Percentiles rank a stretch among this genome's conserved stretches.
Conservation (phyloP, 1,140 invertebrate species). For the Drosophila littoralis region DNA sequence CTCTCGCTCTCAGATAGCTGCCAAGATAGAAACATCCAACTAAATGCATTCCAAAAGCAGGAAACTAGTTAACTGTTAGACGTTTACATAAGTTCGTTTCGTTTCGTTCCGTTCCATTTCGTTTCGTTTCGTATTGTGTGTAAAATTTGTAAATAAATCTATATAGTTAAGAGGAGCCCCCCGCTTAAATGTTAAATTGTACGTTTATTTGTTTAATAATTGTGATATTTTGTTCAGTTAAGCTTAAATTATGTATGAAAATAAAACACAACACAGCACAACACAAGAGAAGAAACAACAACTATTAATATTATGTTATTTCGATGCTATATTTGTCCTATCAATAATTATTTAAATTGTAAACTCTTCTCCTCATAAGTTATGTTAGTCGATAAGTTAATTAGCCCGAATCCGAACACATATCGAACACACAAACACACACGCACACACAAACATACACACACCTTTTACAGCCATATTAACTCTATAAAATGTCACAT, state of each 20-base stretch:
- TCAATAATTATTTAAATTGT: constrained; percentile 28
- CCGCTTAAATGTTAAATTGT: constrained; percentile 56
- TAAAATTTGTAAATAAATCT: constrained; percentile 58
- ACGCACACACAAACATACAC: constrained; percentile 13
- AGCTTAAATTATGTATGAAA: constrained; percentile 69
- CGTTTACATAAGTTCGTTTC: constrained; percentile 28
- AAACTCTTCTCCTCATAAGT: constrained; percentile 73
- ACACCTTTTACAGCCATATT: constrained; percentile 67
- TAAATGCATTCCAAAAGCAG: constrained; percentile 78
- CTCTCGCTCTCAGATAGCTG: constrained; percentile 10
- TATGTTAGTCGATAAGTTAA: constrained; percentile 64
- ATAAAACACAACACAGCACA: neutral
- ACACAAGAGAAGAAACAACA: constrained; percentile 8
- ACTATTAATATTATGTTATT: constrained; percentile 46
- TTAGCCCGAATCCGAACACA: constrained; percentile 40
- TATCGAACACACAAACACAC: constrained; percentile 8
- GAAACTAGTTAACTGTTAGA: constrained; percentile 76
- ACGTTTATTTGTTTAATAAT: constrained; percentile 76
- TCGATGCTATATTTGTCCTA: constrained; percentile 18
- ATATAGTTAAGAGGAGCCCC: constrained; percentile 1
- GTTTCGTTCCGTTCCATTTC: constrained; percentile 18
- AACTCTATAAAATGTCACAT: constrained; percentile 67
- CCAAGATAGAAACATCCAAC: constrained; percentile 50
- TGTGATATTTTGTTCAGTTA: constrained; percentile 77
- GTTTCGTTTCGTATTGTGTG: constrained; percentile 30